phyloP scores from a whole-genome alignment of 2,113 vertebrate species.

The Cepphus grylle region DNA sequence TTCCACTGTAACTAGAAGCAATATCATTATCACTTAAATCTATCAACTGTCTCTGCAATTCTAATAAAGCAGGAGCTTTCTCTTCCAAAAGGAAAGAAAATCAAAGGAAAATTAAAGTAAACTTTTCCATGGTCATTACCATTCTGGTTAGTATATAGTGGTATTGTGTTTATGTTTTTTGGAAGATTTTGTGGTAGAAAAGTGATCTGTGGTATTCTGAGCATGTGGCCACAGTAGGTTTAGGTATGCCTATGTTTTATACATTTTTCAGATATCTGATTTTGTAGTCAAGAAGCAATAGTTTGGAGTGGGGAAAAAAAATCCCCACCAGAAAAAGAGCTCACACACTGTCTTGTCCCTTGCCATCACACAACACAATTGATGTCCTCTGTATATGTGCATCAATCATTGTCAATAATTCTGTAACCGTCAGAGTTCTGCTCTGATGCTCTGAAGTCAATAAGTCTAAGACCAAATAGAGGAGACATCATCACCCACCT shows the following conservation, averaged over 20 bases:
- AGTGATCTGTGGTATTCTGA: neutral
- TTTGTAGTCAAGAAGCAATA: neutral
- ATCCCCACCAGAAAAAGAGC: neutral
- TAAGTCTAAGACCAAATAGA: neutral
- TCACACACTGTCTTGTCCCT: neutral
- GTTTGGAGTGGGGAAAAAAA: neutral
- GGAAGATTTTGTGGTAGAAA: neutral
- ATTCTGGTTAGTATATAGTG: neutral
- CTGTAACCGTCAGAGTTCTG: neutral
- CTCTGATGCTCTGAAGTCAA: neutral
- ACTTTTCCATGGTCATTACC: neutral
- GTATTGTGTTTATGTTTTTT: neutral
- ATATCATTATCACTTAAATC: neutral
- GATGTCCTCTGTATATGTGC: neutral
- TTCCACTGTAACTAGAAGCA: neutral
- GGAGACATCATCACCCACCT: neutral
- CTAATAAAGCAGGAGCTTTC: neutral
- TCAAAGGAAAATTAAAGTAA: neutral
- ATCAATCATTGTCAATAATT: neutral
- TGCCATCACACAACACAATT: neutral
- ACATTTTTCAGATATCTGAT: neutral
- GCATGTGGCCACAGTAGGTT: neutral
- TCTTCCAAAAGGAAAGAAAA: neutral
- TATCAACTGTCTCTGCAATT: neutral
- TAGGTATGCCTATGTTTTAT: neutral